Percentiles rank a stretch among this genome's conserved stretches.
Conservation (phyloP, 2,797 vertebrate species). For the Sciaenops ocellatus region DNA sequence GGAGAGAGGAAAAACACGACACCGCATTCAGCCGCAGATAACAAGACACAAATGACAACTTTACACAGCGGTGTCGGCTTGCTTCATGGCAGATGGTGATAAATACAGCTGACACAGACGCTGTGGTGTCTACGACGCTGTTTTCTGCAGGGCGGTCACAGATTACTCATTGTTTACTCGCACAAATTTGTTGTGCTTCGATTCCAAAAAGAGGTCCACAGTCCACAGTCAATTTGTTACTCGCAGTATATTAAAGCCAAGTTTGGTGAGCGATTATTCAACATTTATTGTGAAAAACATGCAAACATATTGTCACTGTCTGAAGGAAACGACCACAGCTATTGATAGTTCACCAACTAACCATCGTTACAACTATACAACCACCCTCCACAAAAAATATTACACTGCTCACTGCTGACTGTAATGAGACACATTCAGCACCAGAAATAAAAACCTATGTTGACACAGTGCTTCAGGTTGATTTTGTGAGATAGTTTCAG, state of each 20-base stretch:
- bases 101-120: conserved; percentile 14
- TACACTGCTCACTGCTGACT: too few species aligned
- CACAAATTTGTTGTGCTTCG: background rate
- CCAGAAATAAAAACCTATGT: too few species aligned
- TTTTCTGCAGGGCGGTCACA: background rate
- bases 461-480: too few species aligned
- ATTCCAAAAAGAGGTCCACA: background rate
- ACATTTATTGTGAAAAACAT: background rate
- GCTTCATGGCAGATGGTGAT: conserved; percentile 10
- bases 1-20: background rate
- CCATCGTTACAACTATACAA: too few species aligned
- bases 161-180: conserved; percentile 16
- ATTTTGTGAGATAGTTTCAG: too few species aligned
- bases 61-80: background rate
- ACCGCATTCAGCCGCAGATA: background rate
- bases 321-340: too few species aligned
- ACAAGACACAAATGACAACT: conserved; percentile 25
- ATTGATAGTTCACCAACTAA: too few species aligned
- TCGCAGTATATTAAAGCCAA: background rate
- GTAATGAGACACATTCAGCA: too few species aligned
- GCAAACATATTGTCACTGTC: background rate
- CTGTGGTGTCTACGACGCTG: background rate
- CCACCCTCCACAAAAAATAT: too few species aligned
- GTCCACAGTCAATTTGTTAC: background rate
- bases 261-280: background rate